These are phyloP conservation scores for Nesogale talazaci DNA, from an alignment of 2,113 vertebrate species.

Conservation along the genomic window DNA sequence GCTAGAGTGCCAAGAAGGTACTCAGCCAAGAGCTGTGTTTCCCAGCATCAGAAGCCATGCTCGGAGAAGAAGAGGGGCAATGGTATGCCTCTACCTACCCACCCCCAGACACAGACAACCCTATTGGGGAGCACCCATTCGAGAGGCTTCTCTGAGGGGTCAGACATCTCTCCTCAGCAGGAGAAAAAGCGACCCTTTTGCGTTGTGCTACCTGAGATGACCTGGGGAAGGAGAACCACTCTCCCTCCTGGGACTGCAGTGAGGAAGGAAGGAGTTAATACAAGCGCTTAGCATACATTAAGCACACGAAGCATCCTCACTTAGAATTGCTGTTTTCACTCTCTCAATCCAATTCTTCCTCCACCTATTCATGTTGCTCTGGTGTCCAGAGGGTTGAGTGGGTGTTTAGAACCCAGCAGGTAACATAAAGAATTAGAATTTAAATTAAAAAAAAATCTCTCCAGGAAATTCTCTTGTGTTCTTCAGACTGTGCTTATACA, in stretches of 20 bases:
- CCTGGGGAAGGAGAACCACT: constrained; percentile 33
- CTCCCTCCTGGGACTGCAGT: neutral
- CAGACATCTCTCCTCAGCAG: neutral
- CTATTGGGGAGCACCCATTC: neutral
- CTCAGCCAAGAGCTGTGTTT: neutral
- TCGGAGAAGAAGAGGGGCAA: neutral
- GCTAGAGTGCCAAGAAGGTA: neutral
- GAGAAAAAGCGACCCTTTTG: neutral
- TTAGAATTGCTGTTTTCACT: neutral
- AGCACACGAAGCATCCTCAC: neutral
- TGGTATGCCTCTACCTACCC: neutral
- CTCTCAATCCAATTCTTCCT: constrained; percentile 26
- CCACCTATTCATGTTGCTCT: neutral
- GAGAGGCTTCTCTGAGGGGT: neutral
- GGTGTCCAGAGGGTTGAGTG: neutral
- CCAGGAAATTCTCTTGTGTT: constrained; percentile 23
- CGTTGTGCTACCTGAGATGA: neutral
- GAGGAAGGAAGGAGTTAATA: neutral
- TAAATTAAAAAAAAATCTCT: neutral
- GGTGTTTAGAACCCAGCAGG: neutral
- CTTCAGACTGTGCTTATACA: neutral
- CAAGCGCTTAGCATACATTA: neutral
- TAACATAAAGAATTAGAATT: neutral
- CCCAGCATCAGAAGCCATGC: neutral
- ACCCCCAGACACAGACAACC: neutral